A percentile compares a stretch with the other conserved stretches of the same genome.
phyloP scores from a whole-genome alignment of 2,797 vertebrate genomes.

The Epinephelus coioides region DNA sequence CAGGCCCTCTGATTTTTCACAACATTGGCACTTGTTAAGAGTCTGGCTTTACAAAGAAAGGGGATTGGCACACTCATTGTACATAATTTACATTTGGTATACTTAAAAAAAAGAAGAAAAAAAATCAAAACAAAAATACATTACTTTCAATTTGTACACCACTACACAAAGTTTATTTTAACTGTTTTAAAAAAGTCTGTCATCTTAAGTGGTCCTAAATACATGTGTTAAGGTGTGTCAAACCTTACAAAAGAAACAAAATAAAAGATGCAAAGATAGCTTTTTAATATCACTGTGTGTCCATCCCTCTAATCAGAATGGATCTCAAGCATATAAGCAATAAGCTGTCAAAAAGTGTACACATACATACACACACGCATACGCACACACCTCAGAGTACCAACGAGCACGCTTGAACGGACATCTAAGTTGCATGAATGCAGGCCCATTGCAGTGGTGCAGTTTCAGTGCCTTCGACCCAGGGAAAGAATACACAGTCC shows the following conservation, averaged over 20 bases:
- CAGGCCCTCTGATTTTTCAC: constrained; percentile 87
- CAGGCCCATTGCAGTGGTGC: constrained; percentile 75
- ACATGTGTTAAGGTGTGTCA: constrained; percentile 74
- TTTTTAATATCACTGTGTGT: constrained; percentile 78
- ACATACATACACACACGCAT: constrained; percentile 33
- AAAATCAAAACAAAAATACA: constrained; percentile 76
- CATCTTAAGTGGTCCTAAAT: constrained; percentile 82
- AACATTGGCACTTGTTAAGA: constrained; percentile 93
- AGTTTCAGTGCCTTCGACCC: constrained; percentile 82
- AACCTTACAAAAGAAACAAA: constrained; percentile 68
- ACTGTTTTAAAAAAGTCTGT: constrained; percentile 75
- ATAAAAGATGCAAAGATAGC: constrained; percentile 69
- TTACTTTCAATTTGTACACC: constrained; percentile 87
- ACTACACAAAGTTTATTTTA: constrained; percentile 82
- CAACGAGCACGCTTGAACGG: constrained; percentile 74
- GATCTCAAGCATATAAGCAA: constrained; percentile 82
- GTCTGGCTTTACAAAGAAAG: constrained; percentile 89
- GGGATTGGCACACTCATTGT: constrained; percentile 92
- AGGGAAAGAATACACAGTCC: constrained; percentile 70
- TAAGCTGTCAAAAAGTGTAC: constrained; percentile 74
- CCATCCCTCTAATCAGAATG: constrained; percentile 75
- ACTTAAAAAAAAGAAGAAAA: constrained; percentile 77
- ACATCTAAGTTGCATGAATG: constrained; percentile 75
- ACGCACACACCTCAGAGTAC: constrained; percentile 73
- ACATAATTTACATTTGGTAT: constrained; percentile 90